These are phyloP conservation scores for Mimas tiliae DNA, from an alignment of 2,888 invertebrate species.

Conservation along the genomic window DNA sequence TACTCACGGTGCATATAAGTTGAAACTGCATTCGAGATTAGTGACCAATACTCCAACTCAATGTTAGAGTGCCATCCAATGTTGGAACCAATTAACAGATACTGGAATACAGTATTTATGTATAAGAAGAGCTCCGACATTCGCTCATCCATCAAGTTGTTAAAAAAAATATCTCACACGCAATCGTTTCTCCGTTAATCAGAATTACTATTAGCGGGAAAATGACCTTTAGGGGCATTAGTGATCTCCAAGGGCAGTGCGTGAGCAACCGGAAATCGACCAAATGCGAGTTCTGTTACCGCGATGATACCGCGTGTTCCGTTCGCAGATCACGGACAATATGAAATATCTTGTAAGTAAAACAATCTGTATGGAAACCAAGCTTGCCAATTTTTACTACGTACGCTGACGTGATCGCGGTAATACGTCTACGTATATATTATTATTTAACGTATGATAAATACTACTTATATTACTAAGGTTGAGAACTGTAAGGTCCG, in stretches of 20 bases:
- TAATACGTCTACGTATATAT: too few relatives aligned
- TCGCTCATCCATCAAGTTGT: not conserved
- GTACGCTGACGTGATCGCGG: too few relatives aligned
- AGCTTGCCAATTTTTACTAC: too few relatives aligned
- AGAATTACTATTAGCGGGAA: not conserved
- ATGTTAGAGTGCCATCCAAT: slow-evolving; percentile 9
- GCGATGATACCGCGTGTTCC: too few relatives aligned
- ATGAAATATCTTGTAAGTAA: too few relatives aligned
- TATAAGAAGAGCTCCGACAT: not conserved
- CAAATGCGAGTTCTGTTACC: too few relatives aligned
- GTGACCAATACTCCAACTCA: slow-evolving; percentile 7
- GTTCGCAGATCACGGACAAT: too few relatives aligned
- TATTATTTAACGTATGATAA: too few relatives aligned
- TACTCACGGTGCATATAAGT: not conserved
- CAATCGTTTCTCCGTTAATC: not conserved
- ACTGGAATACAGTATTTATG: not conserved
- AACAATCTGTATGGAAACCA: too few relatives aligned
- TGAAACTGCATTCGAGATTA: not conserved
- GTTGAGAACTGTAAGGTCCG: too few relatives aligned
- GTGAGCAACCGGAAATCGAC: too few relatives aligned
- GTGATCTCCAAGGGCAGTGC: not conserved
- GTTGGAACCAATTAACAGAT: slow-evolving; percentile 16
- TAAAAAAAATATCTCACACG: not conserved
- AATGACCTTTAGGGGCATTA: not conserved
- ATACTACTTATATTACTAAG: too few relatives aligned